A percentile compares a stretch with the other conserved stretches of the same genome.
phyloP scores from a whole-genome alignment of 2,113 vertebrate genomes.

The Sterrhoptilus dennistouni region DNA sequence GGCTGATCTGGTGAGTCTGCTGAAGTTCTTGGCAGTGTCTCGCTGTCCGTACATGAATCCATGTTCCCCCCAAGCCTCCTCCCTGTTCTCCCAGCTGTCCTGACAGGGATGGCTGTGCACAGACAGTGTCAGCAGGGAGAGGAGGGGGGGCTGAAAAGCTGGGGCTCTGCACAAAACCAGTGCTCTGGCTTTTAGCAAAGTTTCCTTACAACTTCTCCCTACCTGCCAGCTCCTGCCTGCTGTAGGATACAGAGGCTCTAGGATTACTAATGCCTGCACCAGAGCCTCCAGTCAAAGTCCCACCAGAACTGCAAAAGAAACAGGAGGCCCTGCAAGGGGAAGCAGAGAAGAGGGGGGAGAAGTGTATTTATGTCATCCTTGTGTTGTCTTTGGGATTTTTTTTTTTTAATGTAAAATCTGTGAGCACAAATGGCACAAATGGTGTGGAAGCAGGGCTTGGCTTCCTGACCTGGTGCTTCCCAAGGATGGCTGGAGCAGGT shows the following conservation, averaged over 20 bases:
- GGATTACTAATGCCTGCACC: slow-evolving; percentile 49
- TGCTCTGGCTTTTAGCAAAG: not conserved
- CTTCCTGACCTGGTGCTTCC: not conserved
- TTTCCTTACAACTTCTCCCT: not conserved
- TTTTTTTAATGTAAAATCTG: not conserved
- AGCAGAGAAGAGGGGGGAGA: fast-evolving
- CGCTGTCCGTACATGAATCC: not conserved
- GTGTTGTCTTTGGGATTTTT: not conserved
- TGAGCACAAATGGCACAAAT: fast-evolving
- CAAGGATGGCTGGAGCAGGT: not conserved
- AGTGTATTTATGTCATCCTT: not conserved
- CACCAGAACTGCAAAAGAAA: slow-evolving; percentile 7
- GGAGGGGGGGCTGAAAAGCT: not conserved
- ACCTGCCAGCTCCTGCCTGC: slow-evolving; percentile 21
- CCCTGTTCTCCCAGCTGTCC: not conserved
- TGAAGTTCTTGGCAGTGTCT: not conserved
- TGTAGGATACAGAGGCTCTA: slow-evolving; percentile 16
- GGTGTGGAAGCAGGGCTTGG: not conserved
- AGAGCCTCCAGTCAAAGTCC: slow-evolving; percentile 2
- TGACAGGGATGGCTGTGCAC: not conserved
- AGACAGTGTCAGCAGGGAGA: not conserved
- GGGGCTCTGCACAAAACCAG: not conserved
- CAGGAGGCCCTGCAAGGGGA: not conserved
- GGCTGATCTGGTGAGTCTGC: not conserved
- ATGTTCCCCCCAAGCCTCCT: not conserved